phyloP scores from a whole-genome alignment of 2,113 vertebrate species.

The Callithrix jacchus region DNA sequence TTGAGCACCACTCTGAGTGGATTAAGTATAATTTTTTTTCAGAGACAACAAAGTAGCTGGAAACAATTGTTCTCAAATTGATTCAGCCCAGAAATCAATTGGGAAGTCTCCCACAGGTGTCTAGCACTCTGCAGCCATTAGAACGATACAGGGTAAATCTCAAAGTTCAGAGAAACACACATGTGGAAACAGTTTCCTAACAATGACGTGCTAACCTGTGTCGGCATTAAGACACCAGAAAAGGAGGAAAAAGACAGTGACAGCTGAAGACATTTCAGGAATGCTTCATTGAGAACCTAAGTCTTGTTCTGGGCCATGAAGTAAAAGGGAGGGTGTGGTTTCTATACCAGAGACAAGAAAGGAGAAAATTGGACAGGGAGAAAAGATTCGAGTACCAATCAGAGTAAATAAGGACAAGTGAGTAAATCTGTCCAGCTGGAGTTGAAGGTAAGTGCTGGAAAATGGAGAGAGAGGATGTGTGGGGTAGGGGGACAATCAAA shows the following conservation, averaged over 20 bases:
- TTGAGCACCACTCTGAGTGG: neutral
- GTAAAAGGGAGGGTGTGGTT: neutral
- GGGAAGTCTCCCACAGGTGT: neutral
- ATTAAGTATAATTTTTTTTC: neutral
- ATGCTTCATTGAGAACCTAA: neutral
- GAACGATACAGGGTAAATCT: neutral
- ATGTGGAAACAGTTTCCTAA: neutral
- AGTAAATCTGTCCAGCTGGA: neutral
- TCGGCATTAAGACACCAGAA: too few relatives aligned
- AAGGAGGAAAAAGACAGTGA: neutral
- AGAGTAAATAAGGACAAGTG: neutral
- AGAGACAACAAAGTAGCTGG: neutral
- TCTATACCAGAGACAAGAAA: neutral
- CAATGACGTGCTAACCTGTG: neutral
- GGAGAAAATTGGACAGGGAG: neutral
- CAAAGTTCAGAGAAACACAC: neutral
- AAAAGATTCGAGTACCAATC: neutral
- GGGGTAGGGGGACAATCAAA: neutral
- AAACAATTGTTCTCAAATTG: constrained; percentile 14
- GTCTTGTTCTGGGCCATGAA: neutral
- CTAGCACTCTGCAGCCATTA: neutral
- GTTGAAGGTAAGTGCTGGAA: neutral
- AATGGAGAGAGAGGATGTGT: neutral
- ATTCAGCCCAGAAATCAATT: constrained; percentile 22
- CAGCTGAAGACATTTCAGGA: neutral